Evolutionary conservation across 2,888 invertebrate genomes (phyloP), one percentile per base, ranked within the genome.

Genomic region (Diplazon laetatorius): DNA sequence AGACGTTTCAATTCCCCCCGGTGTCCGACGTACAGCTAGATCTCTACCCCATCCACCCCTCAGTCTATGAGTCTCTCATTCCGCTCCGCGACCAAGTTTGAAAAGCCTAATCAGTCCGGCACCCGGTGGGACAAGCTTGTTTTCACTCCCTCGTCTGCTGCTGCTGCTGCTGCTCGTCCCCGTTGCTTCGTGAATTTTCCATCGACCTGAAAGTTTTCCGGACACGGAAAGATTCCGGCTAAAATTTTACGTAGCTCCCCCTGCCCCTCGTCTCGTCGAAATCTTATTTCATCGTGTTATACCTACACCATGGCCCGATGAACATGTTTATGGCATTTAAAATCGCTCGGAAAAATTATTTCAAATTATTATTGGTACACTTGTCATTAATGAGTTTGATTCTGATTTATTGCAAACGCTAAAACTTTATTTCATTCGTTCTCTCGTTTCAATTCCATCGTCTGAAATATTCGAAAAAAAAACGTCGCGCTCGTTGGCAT

Each of bases 51-150:
- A n/a, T n/a, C n/a, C n/a, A n/a, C n/a, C 55, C 37, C 59, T 59
- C 59, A 20, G 57, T 65, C 35, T 69, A 52, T 35, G 62, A 44
- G 22, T 46, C 16, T 50, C 35, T 55, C 65, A 30, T 60, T 48
- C 30, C 18, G 25, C 66, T 62, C 25, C 10, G 35, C 50, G 76
- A 44, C 55, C 44, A 76, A 76, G 52, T 76, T 72, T 72, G 55
- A 72, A 76, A 72, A 71, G 72, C 60, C 60, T 76, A 76, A 76
- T 72, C 76, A 76, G 68, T 55, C 62, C 62, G 30, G 66, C 59
- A 59, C 60, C 71, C 66, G 52, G 46, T 37, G 62, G 46, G 60
- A 72, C 57, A 70, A 65, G 63, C 48, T 42, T 59, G 25, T 42
- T 76, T 30, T 70, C 39, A 46, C 46, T 75, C 18, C 22, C 55